phyloP scores from a whole-genome alignment of 2,797 vertebrate genomes.

The Cichlasoma orientale region DNA sequence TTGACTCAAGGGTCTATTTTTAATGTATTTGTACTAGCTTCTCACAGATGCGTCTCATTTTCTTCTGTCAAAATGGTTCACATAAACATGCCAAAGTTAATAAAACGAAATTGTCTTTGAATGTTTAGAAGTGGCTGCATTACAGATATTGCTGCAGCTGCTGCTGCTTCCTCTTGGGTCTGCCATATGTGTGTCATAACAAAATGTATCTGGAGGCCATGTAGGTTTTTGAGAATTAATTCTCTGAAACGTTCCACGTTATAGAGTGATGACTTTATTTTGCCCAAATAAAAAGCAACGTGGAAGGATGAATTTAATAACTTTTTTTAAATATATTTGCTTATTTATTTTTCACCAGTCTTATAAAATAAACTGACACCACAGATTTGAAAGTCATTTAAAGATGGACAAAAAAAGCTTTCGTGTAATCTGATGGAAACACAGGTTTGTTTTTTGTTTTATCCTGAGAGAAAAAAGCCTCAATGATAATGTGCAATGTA shows the following conservation, averaged over 20 bases:
- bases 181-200: constrained; percentile 4
- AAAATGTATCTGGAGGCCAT: constrained; percentile 22
- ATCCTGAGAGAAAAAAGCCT: neutral
- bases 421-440: no score
- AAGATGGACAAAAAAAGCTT: neutral
- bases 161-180: constrained; percentile 24
- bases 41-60: constrained; percentile 9
- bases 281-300: neutral
- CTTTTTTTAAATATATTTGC: neutral
- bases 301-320: neutral
- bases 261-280: constrained; percentile 16
- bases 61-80: neutral
- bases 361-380: neutral
- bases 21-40: neutral
- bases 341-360: neutral
- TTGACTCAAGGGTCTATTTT: neutral
- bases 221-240: constrained; percentile 10
- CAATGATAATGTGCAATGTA: neutral
- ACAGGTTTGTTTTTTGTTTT: neutral
- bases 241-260: constrained; percentile 15
- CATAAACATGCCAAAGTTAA: constrained; percentile 43
- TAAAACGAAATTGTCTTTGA: constrained; percentile 53
- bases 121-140: constrained; percentile 21
- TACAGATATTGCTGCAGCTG: constrained; percentile 6
- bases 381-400: neutral